Conservation (phyloP, 2,888 invertebrate species). For the Eupithecia centaureata region DNA sequence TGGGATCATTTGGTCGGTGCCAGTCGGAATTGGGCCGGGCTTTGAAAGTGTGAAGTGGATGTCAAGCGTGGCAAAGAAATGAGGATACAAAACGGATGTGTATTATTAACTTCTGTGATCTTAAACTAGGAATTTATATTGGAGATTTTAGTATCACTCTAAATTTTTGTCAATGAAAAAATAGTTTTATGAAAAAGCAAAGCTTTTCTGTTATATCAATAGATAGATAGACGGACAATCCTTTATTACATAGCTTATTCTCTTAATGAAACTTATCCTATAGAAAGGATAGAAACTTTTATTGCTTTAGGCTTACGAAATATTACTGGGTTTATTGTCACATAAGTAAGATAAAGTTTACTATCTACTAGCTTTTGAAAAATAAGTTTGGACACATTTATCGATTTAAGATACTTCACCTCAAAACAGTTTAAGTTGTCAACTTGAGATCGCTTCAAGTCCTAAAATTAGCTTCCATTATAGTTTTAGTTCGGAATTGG, state of each 20-base stretch:
- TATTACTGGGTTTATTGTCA: no score
- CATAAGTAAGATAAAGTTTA: no score
- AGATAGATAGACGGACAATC: no score
- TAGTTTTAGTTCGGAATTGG: conserved; percentile 18
- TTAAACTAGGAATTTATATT: not conserved
- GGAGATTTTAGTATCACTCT: not conserved
- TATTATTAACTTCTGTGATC: conserved; percentile 1
- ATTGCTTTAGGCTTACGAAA: no score
- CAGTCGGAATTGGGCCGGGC: not conserved
- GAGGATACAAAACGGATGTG: conserved; percentile 4
- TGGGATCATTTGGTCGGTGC: conserved; percentile 6
- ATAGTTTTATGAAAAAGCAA: not conserved
- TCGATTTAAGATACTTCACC: not conserved
- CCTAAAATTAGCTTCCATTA: conserved; percentile 23
- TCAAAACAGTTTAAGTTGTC: conserved; percentile 11
- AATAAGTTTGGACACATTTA: no score
- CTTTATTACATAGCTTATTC: no score
- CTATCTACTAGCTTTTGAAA: no score
- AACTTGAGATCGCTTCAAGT: conserved; percentile 16
- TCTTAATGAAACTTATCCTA: no score
- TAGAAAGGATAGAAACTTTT: no score
- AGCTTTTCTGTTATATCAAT: not conserved
- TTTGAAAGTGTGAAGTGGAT: not conserved
- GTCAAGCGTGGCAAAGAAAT: not conserved
- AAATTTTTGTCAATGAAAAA: not conserved